These are phyloP conservation scores for Montipora efflorescens DNA, from an alignment of 64 coral and sea anemone genomes.

Conservation along the genomic window DNA sequence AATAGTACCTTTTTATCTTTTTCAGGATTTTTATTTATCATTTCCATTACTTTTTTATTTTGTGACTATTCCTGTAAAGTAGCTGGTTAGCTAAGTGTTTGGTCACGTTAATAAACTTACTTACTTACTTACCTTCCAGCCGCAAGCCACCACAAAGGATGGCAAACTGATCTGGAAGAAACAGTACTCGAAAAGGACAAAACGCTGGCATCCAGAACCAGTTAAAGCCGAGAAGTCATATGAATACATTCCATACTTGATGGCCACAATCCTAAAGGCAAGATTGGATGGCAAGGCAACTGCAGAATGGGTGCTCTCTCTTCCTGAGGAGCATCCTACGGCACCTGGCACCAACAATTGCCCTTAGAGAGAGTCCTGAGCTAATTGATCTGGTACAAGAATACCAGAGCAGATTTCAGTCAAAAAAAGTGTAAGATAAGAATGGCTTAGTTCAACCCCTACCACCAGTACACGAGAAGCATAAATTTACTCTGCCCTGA, in stretches of 20 bases:
- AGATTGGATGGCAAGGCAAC: neutral
- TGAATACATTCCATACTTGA: neutral
- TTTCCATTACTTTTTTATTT: no score
- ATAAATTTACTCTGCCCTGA: neutral
- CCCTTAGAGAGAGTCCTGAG: neutral
- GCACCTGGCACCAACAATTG: slow-evolving; percentile 15
- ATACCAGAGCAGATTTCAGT: neutral
- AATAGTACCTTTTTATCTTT: no score
- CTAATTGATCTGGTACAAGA: neutral
- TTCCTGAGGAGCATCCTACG: neutral
- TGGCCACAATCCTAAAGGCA: slow-evolving; percentile 2
- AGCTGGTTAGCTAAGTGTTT: no score
- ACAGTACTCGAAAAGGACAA: slow-evolving; percentile 21
- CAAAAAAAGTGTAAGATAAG: neutral
- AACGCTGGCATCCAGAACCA: slow-evolving; percentile 21
- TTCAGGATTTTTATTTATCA: no score
- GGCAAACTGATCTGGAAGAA: slow-evolving; percentile 1
- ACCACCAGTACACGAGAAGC: neutral
- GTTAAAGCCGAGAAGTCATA: neutral
- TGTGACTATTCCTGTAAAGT: no score
- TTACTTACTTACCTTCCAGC: neutral
- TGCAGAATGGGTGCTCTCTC: neutral
- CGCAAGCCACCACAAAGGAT: slow-evolving; percentile 14
- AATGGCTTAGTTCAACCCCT: neutral
- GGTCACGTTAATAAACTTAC: no score